Base-by-base conservation (phyloP, 2,888 invertebrate species). In the Nemotelus nigrinus region DNA sequence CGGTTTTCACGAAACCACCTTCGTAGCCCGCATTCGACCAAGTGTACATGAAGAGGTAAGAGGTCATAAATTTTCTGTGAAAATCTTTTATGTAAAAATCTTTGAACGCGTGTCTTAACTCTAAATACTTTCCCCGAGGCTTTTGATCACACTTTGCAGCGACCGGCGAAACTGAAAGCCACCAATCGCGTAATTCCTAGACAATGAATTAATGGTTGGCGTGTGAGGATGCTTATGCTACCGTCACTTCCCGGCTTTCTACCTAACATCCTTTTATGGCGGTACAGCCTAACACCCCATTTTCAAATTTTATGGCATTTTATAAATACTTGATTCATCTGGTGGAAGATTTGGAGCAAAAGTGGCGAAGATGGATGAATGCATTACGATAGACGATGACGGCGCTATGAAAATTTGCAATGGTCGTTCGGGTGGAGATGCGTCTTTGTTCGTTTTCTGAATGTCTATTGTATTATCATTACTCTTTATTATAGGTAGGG, bases 311-410 rank as follows among this genome's bases (percentile, higher is more conserved):
- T 79, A 79, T 79, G 77, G 78, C 78, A 72, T 78, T 79, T 79
- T 79, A 79, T 79, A 79, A 79, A 79, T 79, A 79, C 79, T 79
- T 79, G 78, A 79, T 79, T 78, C 78, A 79, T 79, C 78, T 78
- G 47, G 74, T 53, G 64, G 25, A 44, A 60, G 41, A 39, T 43
- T 43, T 6, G 10, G 41, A 50, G 47, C 47, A 50, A 47, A 55
- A 47, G 47, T 70, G 70, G 70, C 55, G 39, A 25, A 60, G 74
- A 74, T 74, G 74, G 45, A 68, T 68, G 25, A 25, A 25, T 25
- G 25, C 25, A 25, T 25, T 25, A 39, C 45, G 48, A 68, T 77
- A 55, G 63, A 39, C 44, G 65, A 55, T 53, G 53, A 55, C 44
- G 53, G 58, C 45, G 67, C 48, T 10, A 47, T 25, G 50, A 3